Percentiles rank a stretch among this genome's conserved stretches.
phyloP scores from a whole-genome alignment of 2,888 invertebrate genomes.

The Lydus trimaculatus region DNA sequence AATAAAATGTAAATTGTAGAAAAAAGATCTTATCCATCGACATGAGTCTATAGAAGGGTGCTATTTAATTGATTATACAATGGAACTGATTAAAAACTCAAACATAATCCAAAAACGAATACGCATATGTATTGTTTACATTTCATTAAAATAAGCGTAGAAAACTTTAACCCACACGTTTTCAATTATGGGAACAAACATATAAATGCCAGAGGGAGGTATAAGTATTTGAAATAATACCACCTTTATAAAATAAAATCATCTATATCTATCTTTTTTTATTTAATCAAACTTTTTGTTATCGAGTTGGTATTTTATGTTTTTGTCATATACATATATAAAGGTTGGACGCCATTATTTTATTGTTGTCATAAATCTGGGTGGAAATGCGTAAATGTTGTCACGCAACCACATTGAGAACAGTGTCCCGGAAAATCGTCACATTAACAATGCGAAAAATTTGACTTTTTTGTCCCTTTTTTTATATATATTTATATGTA shows the following conservation, averaged over 20 bases:
- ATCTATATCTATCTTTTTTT: no score
- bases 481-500: no score
- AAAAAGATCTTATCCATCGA: neutral
- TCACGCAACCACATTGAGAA: slow-evolving; percentile 2
- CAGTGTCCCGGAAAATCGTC: slow-evolving; percentile 4
- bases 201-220: slow-evolving; percentile 35
- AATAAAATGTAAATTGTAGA: slow-evolving; percentile 12
- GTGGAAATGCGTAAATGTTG: slow-evolving; percentile 21
- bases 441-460: slow-evolving; percentile 11
- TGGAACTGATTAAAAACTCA: slow-evolving; percentile 49
- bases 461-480: neutral
- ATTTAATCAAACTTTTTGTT: no score
- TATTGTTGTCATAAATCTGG: slow-evolving; percentile 23
- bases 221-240: slow-evolving; percentile 51
- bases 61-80: slow-evolving; percentile 47
- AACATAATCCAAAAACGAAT: slow-evolving; percentile 44
- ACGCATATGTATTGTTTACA: slow-evolving; percentile 55
- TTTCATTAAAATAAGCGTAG: slow-evolving; percentile 59
- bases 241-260: slow-evolving; percentile 19
- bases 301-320: neutral
- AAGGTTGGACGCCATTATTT: slow-evolving; percentile 17
- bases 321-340: neutral
- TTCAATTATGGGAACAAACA: slow-evolving; percentile 58
- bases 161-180: slow-evolving; percentile 59
- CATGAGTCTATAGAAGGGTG: slow-evolving; percentile 28